Percentiles rank a stretch among this genome's conserved stretches.
phyloP scores from a whole-genome alignment of 1,140 invertebrate species.

The Lordiphosa stackelbergi region DNA sequence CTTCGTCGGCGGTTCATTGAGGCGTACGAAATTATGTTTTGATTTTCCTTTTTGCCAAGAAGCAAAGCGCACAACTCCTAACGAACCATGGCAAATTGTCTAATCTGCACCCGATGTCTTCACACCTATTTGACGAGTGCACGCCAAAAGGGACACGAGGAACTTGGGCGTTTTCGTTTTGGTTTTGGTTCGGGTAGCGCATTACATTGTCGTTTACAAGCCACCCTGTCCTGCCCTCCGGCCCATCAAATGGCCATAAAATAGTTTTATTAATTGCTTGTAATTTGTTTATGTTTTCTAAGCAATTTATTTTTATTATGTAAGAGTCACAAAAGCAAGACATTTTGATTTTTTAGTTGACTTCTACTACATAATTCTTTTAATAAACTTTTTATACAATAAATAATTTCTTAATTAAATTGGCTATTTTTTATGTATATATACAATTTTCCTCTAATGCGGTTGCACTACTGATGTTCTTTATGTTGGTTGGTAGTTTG shows the following conservation, averaged over 20 bases:
- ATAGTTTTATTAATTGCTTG: slow-evolving; percentile 63
- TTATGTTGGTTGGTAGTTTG: too few species aligned
- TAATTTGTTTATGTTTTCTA: slow-evolving; percentile 71
- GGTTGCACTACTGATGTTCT: too few species aligned
- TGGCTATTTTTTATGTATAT: too few species aligned
- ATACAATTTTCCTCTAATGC: too few species aligned
- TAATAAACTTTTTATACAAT: too few species aligned
- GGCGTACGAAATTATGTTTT: slow-evolving; percentile 67
- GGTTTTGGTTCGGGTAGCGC: slow-evolving; percentile 14
- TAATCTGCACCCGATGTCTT: slow-evolving; percentile 58
- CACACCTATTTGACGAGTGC: slow-evolving; percentile 58
- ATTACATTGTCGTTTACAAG: slow-evolving; percentile 62
- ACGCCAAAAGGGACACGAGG: slow-evolving; percentile 9
- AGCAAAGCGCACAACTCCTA: slow-evolving; percentile 32
- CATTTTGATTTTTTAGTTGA: too few species aligned
- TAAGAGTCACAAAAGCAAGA: too few species aligned
- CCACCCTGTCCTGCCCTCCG: slow-evolving; percentile 32
- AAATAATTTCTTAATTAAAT: too few species aligned
- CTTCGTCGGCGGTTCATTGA: slow-evolving; percentile 29
- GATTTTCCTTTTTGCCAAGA: slow-evolving; percentile 50
- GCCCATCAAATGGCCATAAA: slow-evolving; percentile 45
- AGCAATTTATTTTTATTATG: slow-evolving; percentile 50
- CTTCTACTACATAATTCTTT: too few species aligned
- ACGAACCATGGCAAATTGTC: slow-evolving; percentile 68
- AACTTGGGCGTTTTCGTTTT: slow-evolving; percentile 16